Base-by-base conservation (phyloP, 1,140 invertebrate species). In the Macrocentrus cingulum region DNA sequence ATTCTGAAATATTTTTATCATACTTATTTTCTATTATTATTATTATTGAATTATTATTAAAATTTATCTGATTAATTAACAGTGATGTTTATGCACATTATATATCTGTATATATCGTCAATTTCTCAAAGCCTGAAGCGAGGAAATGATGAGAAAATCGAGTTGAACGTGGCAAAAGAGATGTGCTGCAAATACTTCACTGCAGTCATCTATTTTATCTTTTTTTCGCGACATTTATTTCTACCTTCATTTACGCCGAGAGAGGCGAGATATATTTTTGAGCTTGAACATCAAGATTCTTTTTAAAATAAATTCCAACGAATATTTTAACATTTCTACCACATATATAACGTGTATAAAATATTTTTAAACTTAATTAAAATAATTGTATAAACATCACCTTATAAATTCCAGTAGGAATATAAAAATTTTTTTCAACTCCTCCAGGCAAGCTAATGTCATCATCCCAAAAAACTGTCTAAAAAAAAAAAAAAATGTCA, bases 371-470 rank as follows among this genome's bases (percentile, higher is more conserved):
- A 34, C 13, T 50, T 49, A 29, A 36, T 18, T 16, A 36, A 53
- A 46, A 36, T 41, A 45, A 23, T 11, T 53, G 32, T 39, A 49
- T 8, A 44, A 57, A 57, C 64, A n/a, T n/a, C n/a, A 92, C 91
- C 79, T 92, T 95, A 75, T 94, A 97, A 70, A 90, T 87, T 23
- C 88, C 93, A 2, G 92, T 94, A 15, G 88, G 90, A 6, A 92
- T 87, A 72, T 92, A 96, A 1, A 93, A 81, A 77, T 95, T 92
- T 42, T 87, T 84, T 55, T 91, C 89, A 19, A 72, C 56, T 13
- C 79, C 80, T 4, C 90, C 90, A 44, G 84, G 84, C 0, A 92
- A 69, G 19, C 89, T 91, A 15, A 85, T 84, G 9, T 88, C 88
- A 69, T 93, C 90, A 20, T 87, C 85, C 1, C 90, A 91, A 71